Base-by-base conservation (phyloP, 2,888 invertebrate species). In the Sarcophaga subvicina region DNA sequence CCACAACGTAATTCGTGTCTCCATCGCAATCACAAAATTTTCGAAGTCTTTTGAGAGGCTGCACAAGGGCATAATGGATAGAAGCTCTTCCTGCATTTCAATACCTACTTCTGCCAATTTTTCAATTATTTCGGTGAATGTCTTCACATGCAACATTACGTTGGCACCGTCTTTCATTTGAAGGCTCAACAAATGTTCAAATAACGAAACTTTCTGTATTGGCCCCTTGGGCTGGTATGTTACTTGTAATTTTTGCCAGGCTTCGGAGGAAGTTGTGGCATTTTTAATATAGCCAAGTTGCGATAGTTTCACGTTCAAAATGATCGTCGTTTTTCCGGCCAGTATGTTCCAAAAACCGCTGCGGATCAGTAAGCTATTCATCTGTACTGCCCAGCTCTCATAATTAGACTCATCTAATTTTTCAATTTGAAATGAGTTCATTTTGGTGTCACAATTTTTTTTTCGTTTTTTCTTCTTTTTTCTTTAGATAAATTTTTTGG, bases 231-330 rank as follows among this genome's bases (percentile, higher is more conserved):
- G 22, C 22, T 22, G 22, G 22, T 22, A 22, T 22, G 73, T 80
- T 62, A 20, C 72, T 63, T 72, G 11, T 17, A 87, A 20, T 37
- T 85, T 83, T 17, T 69, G 22, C 88, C 88, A 85, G 12, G 87
- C 87, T 72, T 82, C 83, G 63, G 27, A 60, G n/a, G 87, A 81
- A 10, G 83, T 80, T 73, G 73, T 82, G 17, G 69, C 71, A 60
- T 80, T 77, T 72, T 84, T 88, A n/a, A 86, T 84, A 49, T 82
- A 87, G n/a, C 71, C 62, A 27, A 85, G 73, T 66, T 85, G 83
- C 59, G 85, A 54, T 62, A 85, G 78, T 60, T 86, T 88, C 14
- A 85, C 80, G 25, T 80, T 77, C 20, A 88, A 72, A 54, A 85
- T 72, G 8, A 85, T 63, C 4, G 63, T 63, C 27, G 83, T 12